A percentile compares a stretch with the other conserved stretches of the same genome.
Conservation (phyloP, 2,888 invertebrate species). For the Andrena fulva region DNA sequence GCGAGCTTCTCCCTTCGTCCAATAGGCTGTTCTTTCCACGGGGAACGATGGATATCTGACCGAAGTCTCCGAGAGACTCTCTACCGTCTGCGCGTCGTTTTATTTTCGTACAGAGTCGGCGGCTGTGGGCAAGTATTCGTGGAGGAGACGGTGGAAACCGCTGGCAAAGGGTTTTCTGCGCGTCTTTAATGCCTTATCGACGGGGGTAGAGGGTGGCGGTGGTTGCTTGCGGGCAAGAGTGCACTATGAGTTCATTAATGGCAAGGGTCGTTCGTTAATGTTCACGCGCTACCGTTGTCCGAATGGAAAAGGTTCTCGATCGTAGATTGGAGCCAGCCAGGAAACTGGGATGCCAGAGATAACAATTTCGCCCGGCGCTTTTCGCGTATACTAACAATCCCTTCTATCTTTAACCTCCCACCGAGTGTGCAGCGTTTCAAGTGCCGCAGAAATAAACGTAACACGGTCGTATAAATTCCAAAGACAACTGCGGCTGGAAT, state of each 20-base stretch:
- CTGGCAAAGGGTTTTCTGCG: neutral
- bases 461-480: constrained; percentile 57
- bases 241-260: neutral
- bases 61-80: constrained; percentile 7
- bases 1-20: neutral
- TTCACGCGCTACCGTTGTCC: too few species aligned
- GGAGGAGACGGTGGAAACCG: neutral
- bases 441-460: constrained; percentile 57
- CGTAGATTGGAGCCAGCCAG: neutral
- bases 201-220: neutral
- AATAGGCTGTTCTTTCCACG: neutral
- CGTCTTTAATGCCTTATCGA: neutral
- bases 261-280: neutral
- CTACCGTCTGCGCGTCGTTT: constrained; percentile 4
- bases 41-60: constrained; percentile 46
- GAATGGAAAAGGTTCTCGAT: too few species aligned
- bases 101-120: neutral
- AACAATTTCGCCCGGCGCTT: constrained; percentile 31
- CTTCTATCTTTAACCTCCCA: constrained; percentile 59
- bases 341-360: constrained; percentile 13
- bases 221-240: too few species aligned
- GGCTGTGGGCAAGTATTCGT: neutral
- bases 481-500: constrained; percentile 42
- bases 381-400: constrained; percentile 50
- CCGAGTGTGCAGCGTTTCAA: constrained; percentile 33